Evolutionary conservation across 2,113 vertebrate genomes (phyloP).

Genomic region (Tupaia tana): DNA sequence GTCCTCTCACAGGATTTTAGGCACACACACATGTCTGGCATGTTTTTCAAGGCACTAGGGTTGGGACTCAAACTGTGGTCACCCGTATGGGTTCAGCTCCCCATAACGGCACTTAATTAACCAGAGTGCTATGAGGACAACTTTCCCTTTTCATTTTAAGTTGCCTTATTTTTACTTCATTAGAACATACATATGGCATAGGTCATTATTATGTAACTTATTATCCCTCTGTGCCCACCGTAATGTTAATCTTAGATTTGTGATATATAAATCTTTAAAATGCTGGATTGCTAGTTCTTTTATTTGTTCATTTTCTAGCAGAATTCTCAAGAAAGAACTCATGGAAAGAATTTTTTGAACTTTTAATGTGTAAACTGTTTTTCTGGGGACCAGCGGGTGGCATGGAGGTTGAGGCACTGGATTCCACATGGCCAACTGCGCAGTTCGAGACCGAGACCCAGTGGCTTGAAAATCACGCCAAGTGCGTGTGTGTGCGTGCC

Average conservation of each 20-base stretch:
- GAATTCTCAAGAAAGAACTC: not conserved
- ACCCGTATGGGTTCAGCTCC: too few relatives aligned
- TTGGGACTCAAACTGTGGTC: too few relatives aligned
- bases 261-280: not conserved
- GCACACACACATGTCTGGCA: too few relatives aligned
- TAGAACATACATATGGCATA: not conserved
- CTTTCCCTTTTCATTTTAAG: not conserved
- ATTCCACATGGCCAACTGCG: too few relatives aligned
- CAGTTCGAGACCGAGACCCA: too few relatives aligned
- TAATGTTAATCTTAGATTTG: conserved; percentile 37
- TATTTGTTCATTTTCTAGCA: conserved; percentile 42
- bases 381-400: not conserved
- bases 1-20: not conserved
- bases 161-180: conserved; percentile 3
- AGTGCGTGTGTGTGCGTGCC: too few relatives aligned
- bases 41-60: too few relatives aligned
- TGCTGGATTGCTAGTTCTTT: not conserved
- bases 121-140: too few relatives aligned
- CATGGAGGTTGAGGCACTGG: too few relatives aligned
- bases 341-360: conserved; percentile 13
- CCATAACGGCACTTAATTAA: too few relatives aligned
- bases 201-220: not conserved
- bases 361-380: conserved; percentile 8
- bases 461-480: too few relatives aligned
- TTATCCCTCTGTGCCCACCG: not conserved